phyloP scores from a whole-genome alignment of 2,888 invertebrate species.

The Acrocyrtus sp. region DNA sequence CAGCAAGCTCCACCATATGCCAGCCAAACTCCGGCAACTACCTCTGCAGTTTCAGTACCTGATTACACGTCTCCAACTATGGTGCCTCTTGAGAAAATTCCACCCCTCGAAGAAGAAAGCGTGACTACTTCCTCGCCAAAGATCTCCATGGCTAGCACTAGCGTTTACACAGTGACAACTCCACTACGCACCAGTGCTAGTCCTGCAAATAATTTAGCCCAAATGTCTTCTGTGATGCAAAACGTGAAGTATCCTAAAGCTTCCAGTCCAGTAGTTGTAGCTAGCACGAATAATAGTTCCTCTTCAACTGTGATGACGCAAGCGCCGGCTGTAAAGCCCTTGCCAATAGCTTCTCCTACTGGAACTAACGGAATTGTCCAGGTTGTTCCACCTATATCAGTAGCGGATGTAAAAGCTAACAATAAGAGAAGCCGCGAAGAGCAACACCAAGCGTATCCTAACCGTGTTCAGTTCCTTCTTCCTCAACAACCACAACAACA shows the following conservation, averaged over 20 bases:
- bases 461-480: constrained; percentile 19
- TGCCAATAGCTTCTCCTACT: too few relatives aligned
- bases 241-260: too few relatives aligned
- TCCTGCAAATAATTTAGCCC: background rate
- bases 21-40: background rate
- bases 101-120: background rate
- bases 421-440: background rate
- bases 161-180: too few relatives aligned
- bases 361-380: too few relatives aligned
- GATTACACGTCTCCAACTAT: background rate
- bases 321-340: background rate
- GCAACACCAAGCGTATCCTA: constrained; percentile 5
- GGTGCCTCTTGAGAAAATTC: background rate
- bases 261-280: too few relatives aligned
- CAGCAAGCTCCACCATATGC: background rate
- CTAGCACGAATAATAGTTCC: background rate
- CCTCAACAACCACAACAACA: constrained; percentile 1
- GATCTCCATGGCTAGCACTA: too few relatives aligned
- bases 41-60: background rate
- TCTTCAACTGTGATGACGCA: background rate
- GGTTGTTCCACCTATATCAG: too few relatives aligned
- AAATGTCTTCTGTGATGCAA: background rate
- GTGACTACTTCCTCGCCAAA: background rate
- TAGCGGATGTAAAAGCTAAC: too few relatives aligned
- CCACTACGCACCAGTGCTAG: background rate